phyloP scores from a whole-genome alignment of 1,140 invertebrate species.

The Conus ventricosus region DNA sequence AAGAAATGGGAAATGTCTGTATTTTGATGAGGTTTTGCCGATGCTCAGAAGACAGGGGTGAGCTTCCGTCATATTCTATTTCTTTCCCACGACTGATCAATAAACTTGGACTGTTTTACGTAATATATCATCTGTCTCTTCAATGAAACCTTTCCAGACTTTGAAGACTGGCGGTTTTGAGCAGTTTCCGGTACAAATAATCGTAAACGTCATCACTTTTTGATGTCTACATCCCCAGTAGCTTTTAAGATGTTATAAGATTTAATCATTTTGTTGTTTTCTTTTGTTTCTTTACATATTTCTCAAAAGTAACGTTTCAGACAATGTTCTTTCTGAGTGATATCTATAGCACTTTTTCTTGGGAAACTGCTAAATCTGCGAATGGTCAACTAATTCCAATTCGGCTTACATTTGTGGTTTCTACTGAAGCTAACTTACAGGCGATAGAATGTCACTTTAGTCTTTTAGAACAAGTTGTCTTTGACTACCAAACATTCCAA shows the following conservation, averaged over 20 bases:
- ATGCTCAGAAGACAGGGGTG: slow-evolving; percentile 12
- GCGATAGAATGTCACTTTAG: too few species aligned
- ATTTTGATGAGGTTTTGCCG: slow-evolving; percentile 16
- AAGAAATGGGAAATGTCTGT: slow-evolving; percentile 19
- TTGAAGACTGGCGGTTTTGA: slow-evolving; percentile 10
- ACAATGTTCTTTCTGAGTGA: too few species aligned
- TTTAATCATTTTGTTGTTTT: background rate
- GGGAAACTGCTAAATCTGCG: background rate
- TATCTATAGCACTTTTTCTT: background rate
- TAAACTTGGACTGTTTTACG: too few species aligned
- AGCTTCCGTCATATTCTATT: background rate
- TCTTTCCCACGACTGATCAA: background rate
- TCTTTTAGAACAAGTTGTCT: background rate
- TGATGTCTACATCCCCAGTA: background rate
- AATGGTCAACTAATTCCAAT: background rate
- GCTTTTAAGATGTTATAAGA: background rate
- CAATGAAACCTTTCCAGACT: too few species aligned
- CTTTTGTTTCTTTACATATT: background rate
- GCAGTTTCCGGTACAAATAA: background rate
- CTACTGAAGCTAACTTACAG: background rate
- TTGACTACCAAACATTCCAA: background rate
- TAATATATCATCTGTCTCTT: too few species aligned
- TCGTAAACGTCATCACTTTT: slow-evolving; percentile 17
- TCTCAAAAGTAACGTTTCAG: too few species aligned
- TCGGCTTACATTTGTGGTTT: background rate